Percentiles rank a stretch among this genome's conserved stretches.
Conservation (phyloP, 2,888 invertebrate species). For the Thera britannica region DNA sequence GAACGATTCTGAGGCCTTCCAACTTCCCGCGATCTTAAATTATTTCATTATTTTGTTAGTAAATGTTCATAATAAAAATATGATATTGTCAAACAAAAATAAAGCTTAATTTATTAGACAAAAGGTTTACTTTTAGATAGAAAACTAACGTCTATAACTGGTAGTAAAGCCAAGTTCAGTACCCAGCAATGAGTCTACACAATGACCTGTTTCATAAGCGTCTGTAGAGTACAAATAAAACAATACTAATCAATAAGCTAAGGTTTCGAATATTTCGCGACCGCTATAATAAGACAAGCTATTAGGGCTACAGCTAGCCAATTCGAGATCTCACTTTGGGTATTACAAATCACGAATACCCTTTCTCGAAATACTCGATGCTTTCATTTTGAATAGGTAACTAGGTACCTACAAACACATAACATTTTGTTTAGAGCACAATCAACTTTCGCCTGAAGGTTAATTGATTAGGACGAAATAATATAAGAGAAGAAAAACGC, state of each 20-base stretch:
- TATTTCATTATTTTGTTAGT: no score
- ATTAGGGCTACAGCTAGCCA: no score
- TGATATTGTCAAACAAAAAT: no score
- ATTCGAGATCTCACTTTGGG: background rate
- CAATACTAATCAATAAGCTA: conserved; percentile 6
- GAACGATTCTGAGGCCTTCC: no score
- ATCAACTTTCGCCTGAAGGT: conserved; percentile 16
- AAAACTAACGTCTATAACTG: no score
- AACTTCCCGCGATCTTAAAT: no score
- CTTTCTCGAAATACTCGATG: background rate
- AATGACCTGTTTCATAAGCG: conserved; percentile 2
- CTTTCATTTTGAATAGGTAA: background rate
- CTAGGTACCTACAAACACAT: background rate
- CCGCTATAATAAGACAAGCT: background rate
- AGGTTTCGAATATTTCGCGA: background rate
- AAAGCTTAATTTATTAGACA: no score
- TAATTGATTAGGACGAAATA: conserved; percentile 26
- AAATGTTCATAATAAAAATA: no score
- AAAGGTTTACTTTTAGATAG: no score
- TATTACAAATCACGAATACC: background rate
- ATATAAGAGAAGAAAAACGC: conserved; percentile 1
- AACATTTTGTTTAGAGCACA: background rate
- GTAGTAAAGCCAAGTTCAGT: background rate
- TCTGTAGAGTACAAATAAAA: conserved; percentile 5
- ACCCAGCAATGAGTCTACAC: background rate